Percentiles rank a stretch among this genome's conserved stretches.
Conservation (phyloP, 2,113 vertebrate genomes). For the Rhizomys pruinosus region DNA sequence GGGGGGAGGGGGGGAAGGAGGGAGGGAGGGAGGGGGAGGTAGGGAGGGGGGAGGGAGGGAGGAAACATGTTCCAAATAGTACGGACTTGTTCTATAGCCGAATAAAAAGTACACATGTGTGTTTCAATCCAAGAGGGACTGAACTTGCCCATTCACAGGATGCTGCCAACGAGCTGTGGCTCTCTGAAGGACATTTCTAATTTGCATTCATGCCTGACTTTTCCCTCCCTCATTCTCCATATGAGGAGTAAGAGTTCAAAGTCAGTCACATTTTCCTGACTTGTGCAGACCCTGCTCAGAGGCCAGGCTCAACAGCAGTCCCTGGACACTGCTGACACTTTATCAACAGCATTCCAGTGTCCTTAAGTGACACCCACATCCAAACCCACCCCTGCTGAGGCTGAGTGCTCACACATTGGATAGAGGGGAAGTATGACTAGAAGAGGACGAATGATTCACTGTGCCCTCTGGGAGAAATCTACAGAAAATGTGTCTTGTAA, state of each 20-base stretch:
- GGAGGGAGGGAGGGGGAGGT: too few species aligned
- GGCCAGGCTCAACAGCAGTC: too few species aligned
- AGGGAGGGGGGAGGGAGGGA: too few species aligned
- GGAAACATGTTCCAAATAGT: neutral
- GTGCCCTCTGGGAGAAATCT: neutral
- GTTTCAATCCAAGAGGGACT: neutral
- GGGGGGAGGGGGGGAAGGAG: too few species aligned
- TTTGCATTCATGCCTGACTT: too few species aligned
- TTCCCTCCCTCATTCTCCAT: neutral
- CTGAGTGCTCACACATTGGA: neutral
- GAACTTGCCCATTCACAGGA: neutral
- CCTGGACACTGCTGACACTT: fast-evolving
- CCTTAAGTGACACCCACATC: fast-evolving
- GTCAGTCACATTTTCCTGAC: too few species aligned
- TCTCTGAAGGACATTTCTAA: neutral
- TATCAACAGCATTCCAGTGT: too few species aligned
- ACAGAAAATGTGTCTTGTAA: neutral
- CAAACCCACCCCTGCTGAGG: neutral
- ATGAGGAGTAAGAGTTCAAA: neutral
- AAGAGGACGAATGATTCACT: neutral
- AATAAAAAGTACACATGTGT: neutral
- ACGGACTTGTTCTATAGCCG: too few species aligned
- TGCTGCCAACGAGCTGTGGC: neutral
- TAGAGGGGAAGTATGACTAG: neutral
- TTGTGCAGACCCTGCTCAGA: too few species aligned